Evolutionary conservation across 2,888 invertebrate species (phyloP), one percentile per base, ranked within the genome.

Genomic region (Mesorhabditis belari): DNA sequence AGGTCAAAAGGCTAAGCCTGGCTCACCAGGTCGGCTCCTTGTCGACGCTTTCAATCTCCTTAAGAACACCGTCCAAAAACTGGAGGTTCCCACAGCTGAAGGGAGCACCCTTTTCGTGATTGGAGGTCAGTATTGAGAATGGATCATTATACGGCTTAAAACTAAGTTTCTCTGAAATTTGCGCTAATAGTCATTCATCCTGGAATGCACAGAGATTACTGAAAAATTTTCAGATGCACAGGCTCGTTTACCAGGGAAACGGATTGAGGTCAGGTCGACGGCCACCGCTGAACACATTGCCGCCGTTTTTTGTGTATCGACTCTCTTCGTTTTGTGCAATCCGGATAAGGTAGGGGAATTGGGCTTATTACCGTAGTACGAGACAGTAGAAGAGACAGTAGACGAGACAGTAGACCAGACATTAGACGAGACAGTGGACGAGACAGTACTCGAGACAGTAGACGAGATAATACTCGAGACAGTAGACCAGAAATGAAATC

Each of bases 281-380:
- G 73, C 83, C 60, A 82, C 84, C 12, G 83, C 82, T 3, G 83
- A 84, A 72, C 82, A 83, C 63, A 77, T 84, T 9, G 83, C 83
- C 19, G 71, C 82, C 58, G 81, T 83, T 6, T 84, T 84, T 77
- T 80, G 81, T 54, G 82, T 84, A 6, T 79, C 84, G n/a, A 77
- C 84, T 5, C 78, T 84, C 21, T 83, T 84, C 68, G 83, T 84
- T n/a, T 79, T 84, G 17, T 84, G 84, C 70, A 83, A 85, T 73
- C 84, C 84, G 1, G 81, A 83, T 54, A 79, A 80, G 61, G 66
- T 63, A 55, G 3, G 12, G 17, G 49, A 6, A 21, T 25, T n/a
- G 28, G 9, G n/a, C 12, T 17, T 9, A 49, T 12, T 3, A 25
- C n/a, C n/a, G n/a, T n/a, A n/a, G n/a, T n/a, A n/a, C n/a, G n/a